Evolutionary conservation across 1,140 invertebrate species (phyloP).

Genomic region (Acromyrmex heyeri): DNA sequence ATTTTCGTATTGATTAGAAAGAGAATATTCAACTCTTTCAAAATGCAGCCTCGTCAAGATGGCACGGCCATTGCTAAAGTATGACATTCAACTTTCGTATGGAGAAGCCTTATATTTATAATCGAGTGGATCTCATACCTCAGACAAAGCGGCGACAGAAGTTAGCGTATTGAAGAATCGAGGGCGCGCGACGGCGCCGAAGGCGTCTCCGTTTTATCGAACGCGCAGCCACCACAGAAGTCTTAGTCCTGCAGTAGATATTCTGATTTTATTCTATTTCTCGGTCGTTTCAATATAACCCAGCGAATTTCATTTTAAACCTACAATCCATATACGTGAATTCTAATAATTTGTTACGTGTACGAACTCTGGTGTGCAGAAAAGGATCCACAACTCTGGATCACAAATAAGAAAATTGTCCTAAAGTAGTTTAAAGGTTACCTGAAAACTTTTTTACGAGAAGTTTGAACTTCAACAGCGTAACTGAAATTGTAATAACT

Average conservation of each 20-base stretch:
- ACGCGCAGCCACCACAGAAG: constrained; percentile 69
- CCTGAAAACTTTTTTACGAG: not conserved
- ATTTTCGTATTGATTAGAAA: not conserved
- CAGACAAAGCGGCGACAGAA: constrained; percentile 66
- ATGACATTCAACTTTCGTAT: constrained; percentile 13
- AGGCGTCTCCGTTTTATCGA: constrained; percentile 80
- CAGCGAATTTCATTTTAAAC: constrained; percentile 25
- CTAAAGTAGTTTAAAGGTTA: not conserved
- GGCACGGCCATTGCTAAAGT: not conserved
- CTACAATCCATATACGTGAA: not conserved
- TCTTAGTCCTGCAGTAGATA: constrained; percentile 73
- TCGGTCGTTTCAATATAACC: not conserved
- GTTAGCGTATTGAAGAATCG: constrained; percentile 58
- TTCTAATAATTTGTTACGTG: not conserved
- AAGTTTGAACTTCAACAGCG: not conserved
- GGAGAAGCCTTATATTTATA: constrained; percentile 58
- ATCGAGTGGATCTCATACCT: constrained; percentile 67
- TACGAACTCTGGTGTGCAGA: not conserved
- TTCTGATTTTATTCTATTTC: constrained; percentile 73
- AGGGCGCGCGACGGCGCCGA: constrained; percentile 78
- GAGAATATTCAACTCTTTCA: not conserved
- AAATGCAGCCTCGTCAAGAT: not conserved
- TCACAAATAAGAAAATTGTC: not conserved
- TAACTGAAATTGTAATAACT: not conserved
- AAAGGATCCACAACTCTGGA: not conserved